phyloP scores from a whole-genome alignment of 2,888 invertebrate species.

The Ceramica pisi region DNA sequence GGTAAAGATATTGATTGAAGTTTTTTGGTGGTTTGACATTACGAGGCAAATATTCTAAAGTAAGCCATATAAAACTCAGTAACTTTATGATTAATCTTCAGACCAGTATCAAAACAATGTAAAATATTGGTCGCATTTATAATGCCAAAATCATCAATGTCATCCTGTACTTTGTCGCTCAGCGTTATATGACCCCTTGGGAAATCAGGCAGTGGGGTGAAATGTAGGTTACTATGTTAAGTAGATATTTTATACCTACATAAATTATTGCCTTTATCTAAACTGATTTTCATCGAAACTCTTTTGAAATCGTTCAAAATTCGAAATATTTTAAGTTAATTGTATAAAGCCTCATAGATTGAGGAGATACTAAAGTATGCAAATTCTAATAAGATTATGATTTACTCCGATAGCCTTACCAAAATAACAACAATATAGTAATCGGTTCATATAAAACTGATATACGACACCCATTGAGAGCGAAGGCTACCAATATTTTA shows the following conservation, averaged over 20 bases:
- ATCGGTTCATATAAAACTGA: slow-evolving; percentile 23
- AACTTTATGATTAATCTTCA: neutral
- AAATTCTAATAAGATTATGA: neutral
- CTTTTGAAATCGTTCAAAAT: too few relatives aligned
- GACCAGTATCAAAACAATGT: neutral
- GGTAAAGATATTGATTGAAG: too few relatives aligned
- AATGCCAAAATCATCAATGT: neutral
- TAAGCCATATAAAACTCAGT: too few relatives aligned
- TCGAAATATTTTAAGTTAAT: too few relatives aligned
- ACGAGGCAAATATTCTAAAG: neutral
- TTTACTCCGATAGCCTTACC: neutral
- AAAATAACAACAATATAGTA: slow-evolving; percentile 6
- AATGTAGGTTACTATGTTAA: neutral
- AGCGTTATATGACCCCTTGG: neutral
- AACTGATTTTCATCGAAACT: too few relatives aligned
- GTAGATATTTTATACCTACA: too few relatives aligned
- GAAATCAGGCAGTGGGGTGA: neutral
- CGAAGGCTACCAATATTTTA: neutral
- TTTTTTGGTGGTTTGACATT: neutral
- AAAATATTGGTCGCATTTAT: neutral
- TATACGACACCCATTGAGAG: slow-evolving; percentile 7
- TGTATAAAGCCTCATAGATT: too few relatives aligned
- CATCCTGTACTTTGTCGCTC: neutral
- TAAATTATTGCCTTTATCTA: too few relatives aligned
- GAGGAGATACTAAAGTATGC: too few relatives aligned